Conservation (phyloP, 2,888 invertebrate species). For the Drosophila diplacantha region DNA sequence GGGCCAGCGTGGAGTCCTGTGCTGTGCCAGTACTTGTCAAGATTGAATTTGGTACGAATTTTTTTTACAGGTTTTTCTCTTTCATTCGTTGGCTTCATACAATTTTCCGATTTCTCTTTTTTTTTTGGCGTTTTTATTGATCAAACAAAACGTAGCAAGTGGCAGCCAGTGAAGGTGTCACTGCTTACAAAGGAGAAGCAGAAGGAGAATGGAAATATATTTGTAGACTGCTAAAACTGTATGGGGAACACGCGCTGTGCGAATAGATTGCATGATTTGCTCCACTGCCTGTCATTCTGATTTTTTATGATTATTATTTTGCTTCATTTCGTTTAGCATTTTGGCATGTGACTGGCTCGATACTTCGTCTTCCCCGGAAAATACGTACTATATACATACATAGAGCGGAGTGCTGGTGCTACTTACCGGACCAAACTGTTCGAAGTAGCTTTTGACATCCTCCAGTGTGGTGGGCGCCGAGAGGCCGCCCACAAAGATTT, state of each 20-base stretch:
- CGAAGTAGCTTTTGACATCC: slow-evolving; percentile 99
- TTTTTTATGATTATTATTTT: slow-evolving; percentile 61
- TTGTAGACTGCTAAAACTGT: slow-evolving; percentile 20
- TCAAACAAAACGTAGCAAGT: slow-evolving; percentile 74
- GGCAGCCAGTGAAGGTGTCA: slow-evolving; percentile 69
- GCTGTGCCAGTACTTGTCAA: slow-evolving; percentile 73
- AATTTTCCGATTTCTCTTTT: slow-evolving; percentile 18
- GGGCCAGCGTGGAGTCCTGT: slow-evolving; percentile 40
- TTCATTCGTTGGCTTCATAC: slow-evolving; percentile 20
- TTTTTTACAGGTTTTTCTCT: slow-evolving; percentile 20
- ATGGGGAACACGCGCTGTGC: slow-evolving; percentile 59
- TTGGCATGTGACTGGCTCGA: slow-evolving; percentile 28
- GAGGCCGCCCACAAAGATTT: slow-evolving; percentile 99
- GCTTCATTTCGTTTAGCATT: slow-evolving; percentile 45
- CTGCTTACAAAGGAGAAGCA: slow-evolving; percentile 40
- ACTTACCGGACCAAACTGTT: slow-evolving; percentile 99
- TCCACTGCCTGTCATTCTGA: slow-evolving; percentile 64
- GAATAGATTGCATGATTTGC: slow-evolving; percentile 70
- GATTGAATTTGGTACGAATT: slow-evolving; percentile 68
- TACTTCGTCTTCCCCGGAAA: background rate
- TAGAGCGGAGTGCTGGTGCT: background rate
- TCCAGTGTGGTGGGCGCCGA: slow-evolving; percentile 99
- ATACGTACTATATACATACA: background rate
- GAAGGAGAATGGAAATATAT: slow-evolving; percentile 3
- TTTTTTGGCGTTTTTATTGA: slow-evolving; percentile 74